Conservation (phyloP, 2,797 vertebrate species). For the Fratercula arctica region DNA sequence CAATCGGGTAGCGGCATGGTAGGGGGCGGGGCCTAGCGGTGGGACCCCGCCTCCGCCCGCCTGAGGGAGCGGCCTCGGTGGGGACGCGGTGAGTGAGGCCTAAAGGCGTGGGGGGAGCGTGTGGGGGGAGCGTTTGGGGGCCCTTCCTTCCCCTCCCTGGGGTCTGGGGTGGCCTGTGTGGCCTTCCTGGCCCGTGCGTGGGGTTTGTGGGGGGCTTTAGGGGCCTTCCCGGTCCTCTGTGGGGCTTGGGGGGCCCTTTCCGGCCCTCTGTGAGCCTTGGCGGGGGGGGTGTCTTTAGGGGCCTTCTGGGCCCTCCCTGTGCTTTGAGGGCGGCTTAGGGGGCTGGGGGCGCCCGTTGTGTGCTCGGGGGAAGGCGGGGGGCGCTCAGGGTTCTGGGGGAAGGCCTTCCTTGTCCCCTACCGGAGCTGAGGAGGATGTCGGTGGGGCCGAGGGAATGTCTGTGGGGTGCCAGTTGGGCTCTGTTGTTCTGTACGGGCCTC, state of each 20-base stretch:
- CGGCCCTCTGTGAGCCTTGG: not conserved
- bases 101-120: too few relatives aligned
- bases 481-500: accelerated
- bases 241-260: accelerated
- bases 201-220: not conserved
- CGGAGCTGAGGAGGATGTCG: accelerated
- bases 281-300: accelerated
- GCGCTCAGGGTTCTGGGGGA: accelerated
- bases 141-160: accelerated
- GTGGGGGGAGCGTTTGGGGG: accelerated
- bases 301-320: not conserved
- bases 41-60: not conserved
- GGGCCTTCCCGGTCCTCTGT: accelerated
- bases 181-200: too few relatives aligned
- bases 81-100: slow-evolving; percentile 45
- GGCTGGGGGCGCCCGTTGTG: not conserved
- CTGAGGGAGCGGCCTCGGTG: slow-evolving; percentile 14
- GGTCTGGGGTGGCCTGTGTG: accelerated
- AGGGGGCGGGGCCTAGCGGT: not conserved
- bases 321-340: not conserved
- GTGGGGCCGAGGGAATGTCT: not conserved
- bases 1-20: accelerated
- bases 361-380: not conserved
- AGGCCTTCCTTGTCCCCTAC: not conserved
- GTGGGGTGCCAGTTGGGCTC: accelerated